These are phyloP conservation scores for Anguilla megastoma DNA, from an alignment of 2,797 vertebrate genomes.

Conservation along the genomic window DNA sequence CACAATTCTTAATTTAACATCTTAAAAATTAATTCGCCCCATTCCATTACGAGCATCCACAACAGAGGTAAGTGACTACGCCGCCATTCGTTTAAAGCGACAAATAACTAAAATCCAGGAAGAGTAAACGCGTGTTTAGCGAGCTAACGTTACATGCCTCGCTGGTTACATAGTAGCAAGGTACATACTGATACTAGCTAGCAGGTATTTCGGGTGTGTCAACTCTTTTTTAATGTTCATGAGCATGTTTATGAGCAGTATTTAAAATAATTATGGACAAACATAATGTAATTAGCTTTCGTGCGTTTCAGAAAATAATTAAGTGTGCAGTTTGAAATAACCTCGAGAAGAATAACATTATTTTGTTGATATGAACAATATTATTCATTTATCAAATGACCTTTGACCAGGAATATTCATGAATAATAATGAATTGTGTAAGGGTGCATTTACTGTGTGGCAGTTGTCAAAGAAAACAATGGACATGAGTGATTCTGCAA, in stretches of 20 bases:
- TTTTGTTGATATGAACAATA: too few relatives aligned
- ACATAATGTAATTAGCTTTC: too few relatives aligned
- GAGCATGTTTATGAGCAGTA: background rate
- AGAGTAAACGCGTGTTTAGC: background rate
- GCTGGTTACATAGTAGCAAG: background rate
- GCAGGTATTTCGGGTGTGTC: background rate
- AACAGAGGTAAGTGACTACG: background rate
- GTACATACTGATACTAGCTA: background rate
- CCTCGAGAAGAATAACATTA: too few relatives aligned
- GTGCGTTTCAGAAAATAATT: too few relatives aligned
- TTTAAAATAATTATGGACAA: background rate
- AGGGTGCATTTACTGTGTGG: background rate
- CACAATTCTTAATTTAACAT: background rate
- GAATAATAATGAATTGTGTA: conserved; percentile 18
- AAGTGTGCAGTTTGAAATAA: too few relatives aligned
- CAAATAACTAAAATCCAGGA: background rate
- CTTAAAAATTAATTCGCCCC: background rate
- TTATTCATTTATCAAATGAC: too few relatives aligned
- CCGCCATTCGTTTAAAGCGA: background rate
- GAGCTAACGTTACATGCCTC: background rate
- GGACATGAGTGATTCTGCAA: conserved; percentile 42
- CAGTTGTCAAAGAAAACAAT: background rate
- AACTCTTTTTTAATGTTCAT: background rate
- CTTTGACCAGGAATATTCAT: background rate
- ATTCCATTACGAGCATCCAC: background rate